phyloP scores from a whole-genome alignment of 1,140 invertebrate species.

The Lepeophtheirus salmonis region DNA sequence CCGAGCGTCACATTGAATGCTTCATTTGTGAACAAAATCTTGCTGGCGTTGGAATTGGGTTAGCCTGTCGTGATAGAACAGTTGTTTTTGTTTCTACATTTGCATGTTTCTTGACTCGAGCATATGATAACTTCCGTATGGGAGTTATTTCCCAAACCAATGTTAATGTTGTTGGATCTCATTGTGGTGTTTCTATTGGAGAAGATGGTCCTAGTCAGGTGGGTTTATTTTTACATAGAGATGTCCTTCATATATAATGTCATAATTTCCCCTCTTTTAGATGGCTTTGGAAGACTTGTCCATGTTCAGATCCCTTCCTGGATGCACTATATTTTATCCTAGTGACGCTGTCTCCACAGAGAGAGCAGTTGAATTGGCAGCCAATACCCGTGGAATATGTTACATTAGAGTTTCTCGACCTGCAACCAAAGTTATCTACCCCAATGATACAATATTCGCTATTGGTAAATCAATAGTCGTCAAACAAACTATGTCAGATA shows the following conservation, averaged over 20 bases:
- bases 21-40: conserved; percentile 98
- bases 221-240: no score
- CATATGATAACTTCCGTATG: conserved; percentile 65
- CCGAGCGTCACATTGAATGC: conserved; percentile 71
- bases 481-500: conserved; percentile 30
- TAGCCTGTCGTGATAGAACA: conserved; percentile 64
- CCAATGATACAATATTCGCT: conserved; percentile 61
- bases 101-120: conserved; percentile 74
- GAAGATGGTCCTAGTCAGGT: conserved; percentile 98
- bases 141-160: conserved; percentile 96
- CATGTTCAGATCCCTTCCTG: conserved; percentile 77
- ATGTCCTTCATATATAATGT: no score
- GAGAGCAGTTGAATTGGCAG: conserved; percentile 79
- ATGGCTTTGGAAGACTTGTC: conserved; percentile 97
- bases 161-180: conserved; percentile 69
- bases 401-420: conserved; percentile 90
- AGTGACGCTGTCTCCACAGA: conserved; percentile 85
- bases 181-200: conserved; percentile 37
- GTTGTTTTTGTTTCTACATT: conserved; percentile 90
- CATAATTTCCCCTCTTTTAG: no score
- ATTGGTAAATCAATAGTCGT: conserved; percentile 63
- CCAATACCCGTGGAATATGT: conserved; percentile 83
- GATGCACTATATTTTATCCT: conserved; percentile 88
- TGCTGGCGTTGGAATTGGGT: conserved; percentile 78
- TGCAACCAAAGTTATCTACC: conserved; percentile 66